Conservation (phyloP, 2,797 vertebrate species). For the Xerus rutilus region DNA sequence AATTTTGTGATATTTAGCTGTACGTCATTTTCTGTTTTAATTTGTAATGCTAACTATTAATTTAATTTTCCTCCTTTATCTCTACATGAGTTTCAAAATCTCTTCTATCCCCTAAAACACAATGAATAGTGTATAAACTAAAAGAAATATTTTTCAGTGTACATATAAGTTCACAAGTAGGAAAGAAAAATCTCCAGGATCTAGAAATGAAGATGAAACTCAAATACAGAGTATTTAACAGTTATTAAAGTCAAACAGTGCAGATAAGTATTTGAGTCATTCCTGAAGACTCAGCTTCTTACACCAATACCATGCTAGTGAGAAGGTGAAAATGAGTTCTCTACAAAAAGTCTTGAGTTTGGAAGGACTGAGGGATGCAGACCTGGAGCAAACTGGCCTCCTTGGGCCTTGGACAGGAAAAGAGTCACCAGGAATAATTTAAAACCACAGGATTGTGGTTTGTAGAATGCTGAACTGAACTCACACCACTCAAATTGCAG, state of each 20-base stretch:
- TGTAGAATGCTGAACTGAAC: background rate
- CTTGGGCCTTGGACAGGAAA: background rate
- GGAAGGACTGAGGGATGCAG: background rate
- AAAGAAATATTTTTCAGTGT: constrained; percentile 36
- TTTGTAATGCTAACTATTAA: background rate
- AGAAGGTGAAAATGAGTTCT: constrained; percentile 61
- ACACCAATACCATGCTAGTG: background rate
- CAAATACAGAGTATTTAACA: constrained; percentile 49
- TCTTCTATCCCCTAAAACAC: background rate
- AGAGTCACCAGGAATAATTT: background rate
- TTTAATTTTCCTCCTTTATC: background rate
- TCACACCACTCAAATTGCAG: background rate
- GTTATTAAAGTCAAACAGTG: constrained; percentile 68
- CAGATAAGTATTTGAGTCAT: background rate
- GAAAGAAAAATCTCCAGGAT: background rate
- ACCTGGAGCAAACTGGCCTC: background rate
- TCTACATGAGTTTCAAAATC: background rate
- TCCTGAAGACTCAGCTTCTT: constrained; percentile 22
- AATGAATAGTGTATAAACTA: background rate
- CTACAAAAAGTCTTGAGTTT: background rate
- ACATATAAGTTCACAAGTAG: constrained; percentile 6
- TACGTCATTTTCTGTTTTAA: background rate
- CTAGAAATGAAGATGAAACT: constrained; percentile 35
- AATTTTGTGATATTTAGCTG: background rate
- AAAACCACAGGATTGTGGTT: background rate